Percentiles rank a stretch among this genome's conserved stretches.
These are phyloP conservation scores for Drosophila prostipennis DNA, from an alignment of 2,888 invertebrate genomes.

Conservation along the genomic window DNA sequence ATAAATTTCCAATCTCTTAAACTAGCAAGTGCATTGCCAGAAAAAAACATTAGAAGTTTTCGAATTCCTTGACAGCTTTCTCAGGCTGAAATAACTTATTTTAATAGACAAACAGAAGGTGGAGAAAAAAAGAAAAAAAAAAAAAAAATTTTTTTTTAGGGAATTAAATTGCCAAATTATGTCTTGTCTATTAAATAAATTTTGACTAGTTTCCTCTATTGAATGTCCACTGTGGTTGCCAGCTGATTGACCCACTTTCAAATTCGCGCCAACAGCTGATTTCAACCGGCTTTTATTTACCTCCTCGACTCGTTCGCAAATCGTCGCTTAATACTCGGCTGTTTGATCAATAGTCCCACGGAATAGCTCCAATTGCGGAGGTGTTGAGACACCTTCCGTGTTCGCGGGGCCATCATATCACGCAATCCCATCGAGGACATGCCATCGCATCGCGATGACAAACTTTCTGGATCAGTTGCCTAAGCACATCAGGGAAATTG, in stretches of 20 bases:
- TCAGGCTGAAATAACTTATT: no score
- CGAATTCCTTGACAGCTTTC: no score
- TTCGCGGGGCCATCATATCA: slow-evolving; percentile 17
- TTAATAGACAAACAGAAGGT: no score
- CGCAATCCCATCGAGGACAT: slow-evolving; percentile 34
- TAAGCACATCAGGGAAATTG: slow-evolving; percentile 68
- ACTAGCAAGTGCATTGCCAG: no score
- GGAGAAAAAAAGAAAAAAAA: no score
- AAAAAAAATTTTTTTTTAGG: no score
- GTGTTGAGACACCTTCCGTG: slow-evolving; percentile 71
- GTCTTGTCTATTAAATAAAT: background rate
- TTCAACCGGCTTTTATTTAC: slow-evolving; percentile 10
- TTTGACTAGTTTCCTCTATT: background rate
- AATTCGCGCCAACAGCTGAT: slow-evolving; percentile 42
- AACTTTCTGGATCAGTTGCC: slow-evolving; percentile 78
- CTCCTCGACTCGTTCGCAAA: slow-evolving; percentile 6
- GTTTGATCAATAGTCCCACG: slow-evolving; percentile 67
- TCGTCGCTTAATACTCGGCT: slow-evolving; percentile 18
- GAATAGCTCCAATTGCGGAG: slow-evolving; percentile 49
- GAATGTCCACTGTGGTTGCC: slow-evolving; percentile 5
- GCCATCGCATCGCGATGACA: slow-evolving; percentile 58
- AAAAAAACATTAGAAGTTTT: no score
- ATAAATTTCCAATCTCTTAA: no score
- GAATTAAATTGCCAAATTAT: no score
- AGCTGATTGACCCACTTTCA: slow-evolving; percentile 10